A percentile compares a stretch with the other conserved stretches of the same genome.
Conservation (phyloP, 2,888 invertebrate species). For the Cryptocephalus primarius region DNA sequence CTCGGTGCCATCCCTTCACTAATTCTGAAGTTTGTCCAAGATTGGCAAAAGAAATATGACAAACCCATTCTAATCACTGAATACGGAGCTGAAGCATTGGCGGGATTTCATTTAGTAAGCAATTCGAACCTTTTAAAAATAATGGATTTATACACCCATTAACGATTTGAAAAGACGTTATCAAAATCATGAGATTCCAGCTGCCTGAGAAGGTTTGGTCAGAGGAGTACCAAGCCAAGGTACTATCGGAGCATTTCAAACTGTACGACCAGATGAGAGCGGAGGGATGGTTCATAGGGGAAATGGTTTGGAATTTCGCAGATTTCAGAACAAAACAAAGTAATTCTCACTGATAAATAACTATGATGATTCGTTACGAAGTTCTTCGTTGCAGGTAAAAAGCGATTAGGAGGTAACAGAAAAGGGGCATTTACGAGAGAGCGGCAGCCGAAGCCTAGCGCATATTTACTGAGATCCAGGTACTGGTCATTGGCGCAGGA, state of each 20-base stretch:
- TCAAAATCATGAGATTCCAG: constrained; percentile 36
- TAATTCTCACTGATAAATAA: constrained; percentile 4
- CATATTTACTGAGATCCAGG: constrained; percentile 67
- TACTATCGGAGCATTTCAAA: constrained; percentile 77
- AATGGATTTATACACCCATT: neutral
- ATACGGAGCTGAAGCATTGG: constrained; percentile 73
- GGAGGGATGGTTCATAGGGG: constrained; percentile 76
- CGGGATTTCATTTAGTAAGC: no score
- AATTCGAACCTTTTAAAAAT: no score
- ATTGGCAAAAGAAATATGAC: constrained; percentile 69
- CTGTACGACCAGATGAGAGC: constrained; percentile 78
- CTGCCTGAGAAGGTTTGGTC: constrained; percentile 80
- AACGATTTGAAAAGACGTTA: neutral
- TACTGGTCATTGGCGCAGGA: constrained; percentile 59
- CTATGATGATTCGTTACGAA: neutral
- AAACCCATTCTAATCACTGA: constrained; percentile 89
- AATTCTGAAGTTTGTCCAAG: constrained; percentile 61
- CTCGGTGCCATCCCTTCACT: constrained; percentile 61
- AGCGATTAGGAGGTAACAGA: neutral
- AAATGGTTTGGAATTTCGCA: constrained; percentile 99
- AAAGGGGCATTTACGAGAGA: constrained; percentile 74
- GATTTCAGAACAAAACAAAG: constrained; percentile 90
- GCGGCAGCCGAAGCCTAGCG: constrained; percentile 82
- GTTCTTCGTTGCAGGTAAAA: neutral
- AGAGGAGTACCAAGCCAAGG: constrained; percentile 84